These are phyloP conservation scores for Chironomus striatipennis DNA, from an alignment of 1,140 invertebrate species.

Conservation along the genomic window DNA sequence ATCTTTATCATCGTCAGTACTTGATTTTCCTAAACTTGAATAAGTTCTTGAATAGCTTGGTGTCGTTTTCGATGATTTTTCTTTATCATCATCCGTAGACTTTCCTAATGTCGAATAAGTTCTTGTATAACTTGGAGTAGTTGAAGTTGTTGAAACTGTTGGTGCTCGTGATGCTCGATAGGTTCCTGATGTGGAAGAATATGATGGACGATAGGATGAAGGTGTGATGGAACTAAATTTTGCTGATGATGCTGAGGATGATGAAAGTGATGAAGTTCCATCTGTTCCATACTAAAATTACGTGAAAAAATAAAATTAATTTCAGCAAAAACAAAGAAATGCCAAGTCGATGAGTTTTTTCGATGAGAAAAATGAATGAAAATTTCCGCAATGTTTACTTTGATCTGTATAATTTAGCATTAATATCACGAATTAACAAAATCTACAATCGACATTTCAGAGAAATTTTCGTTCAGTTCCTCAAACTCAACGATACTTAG, in stretches of 20 bases:
- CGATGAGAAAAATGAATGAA: too few relatives aligned
- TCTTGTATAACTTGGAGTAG: not conserved
- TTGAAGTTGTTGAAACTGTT: not conserved
- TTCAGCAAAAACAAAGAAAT: too few relatives aligned
- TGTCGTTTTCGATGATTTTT: not conserved
- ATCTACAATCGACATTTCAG: too few relatives aligned
- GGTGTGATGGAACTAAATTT: constrained; percentile 30
- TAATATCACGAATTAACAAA: too few relatives aligned
- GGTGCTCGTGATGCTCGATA: constrained; percentile 34
- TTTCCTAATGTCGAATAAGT: constrained; percentile 15
- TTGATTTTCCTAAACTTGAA: constrained; percentile 19
- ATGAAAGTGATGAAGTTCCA: not conserved
- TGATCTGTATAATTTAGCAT: too few relatives aligned
- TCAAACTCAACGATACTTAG: too few relatives aligned
- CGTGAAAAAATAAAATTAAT: not conserved
- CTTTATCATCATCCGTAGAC: not conserved
- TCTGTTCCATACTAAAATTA: constrained; percentile 9
- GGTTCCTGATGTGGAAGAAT: constrained; percentile 34
- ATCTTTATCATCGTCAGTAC: not conserved
- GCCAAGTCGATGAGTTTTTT: too few relatives aligned
- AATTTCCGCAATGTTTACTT: too few relatives aligned
- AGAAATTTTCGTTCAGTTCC: too few relatives aligned
- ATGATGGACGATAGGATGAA: constrained; percentile 36
- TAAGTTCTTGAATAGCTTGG: not conserved
- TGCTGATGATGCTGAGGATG: constrained; percentile 27